Base-by-base conservation (phyloP, 2,113 vertebrate species). In the Fregetta grallaria region DNA sequence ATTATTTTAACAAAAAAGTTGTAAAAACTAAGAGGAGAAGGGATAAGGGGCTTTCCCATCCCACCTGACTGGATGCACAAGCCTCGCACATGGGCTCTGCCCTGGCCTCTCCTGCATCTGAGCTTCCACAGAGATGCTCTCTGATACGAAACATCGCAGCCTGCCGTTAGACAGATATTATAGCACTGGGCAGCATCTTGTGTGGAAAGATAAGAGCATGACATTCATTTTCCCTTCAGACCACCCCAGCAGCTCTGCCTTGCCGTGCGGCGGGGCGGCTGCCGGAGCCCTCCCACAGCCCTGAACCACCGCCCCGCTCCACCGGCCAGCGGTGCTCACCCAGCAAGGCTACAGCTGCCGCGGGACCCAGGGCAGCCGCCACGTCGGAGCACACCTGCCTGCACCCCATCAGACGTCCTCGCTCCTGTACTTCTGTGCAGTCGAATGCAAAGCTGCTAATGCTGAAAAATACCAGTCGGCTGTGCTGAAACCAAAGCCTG, bases 241-340 rank as follows among this genome's bases (percentile, higher is more conserved):
- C 30, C 86, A 20, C 8, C 21, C 7, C 56, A 42, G 44, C 4
- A 25, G 8, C 66, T 23, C 23, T 45, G 63, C n/a, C 27, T 15
- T 9, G 68, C 52, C 4, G 62, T 0, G 29, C 59, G 1, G 4
- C 1, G 1, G 61, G 18, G 32, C 1, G 0, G 10, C 52, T 75
- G 20, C 47, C 1, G 1, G 75, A 12, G 58, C 44, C 7, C 5
- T 63, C 44, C 76, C 1, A 5, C 49, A 44, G 10, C 63, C 65
- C n/a, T 17, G 30, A 34, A 18, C 34, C 72, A 50, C 10, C 1
- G 0, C 7, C 38, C 55, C 1, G 1, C 42, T 13, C 47, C 17
- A 2, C 13, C 7, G 30, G n/a, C 40, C 55, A 14, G 47, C 2
- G 1, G 6, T 19, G 71, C 23, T 67, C 5, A 0, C 40, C 44